These are phyloP conservation scores for Drosophila nigricruria DNA, from an alignment of 2,888 invertebrate species.

Conservation along the genomic window DNA sequence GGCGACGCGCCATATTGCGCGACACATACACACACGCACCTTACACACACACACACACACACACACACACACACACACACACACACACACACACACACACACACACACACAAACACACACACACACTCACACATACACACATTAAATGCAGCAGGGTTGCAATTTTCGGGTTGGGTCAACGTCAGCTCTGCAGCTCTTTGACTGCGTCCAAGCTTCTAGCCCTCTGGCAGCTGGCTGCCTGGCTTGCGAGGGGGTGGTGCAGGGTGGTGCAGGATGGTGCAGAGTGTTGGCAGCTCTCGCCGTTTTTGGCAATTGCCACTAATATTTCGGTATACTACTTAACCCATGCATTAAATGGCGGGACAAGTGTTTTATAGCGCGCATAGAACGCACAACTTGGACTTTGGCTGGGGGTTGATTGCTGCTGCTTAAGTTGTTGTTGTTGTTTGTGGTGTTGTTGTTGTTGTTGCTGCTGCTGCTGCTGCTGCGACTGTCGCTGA, in stretches of 20 bases:
- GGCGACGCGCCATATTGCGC: conserved; percentile 75
- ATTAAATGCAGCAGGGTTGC: conserved; percentile 71
- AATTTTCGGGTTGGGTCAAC: conserved; percentile 60
- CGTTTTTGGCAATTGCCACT: conserved; percentile 55
- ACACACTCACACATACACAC: conserved; percentile 25
- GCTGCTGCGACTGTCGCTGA: conserved; percentile 38
- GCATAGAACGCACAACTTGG: conserved; percentile 18
- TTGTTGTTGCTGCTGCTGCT: conserved; percentile 29
- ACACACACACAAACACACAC: conserved; percentile 22
- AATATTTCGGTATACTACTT: conserved; percentile 81
- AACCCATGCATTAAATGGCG: conserved; percentile 80
- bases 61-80: conserved; percentile 45
- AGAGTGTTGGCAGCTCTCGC: conserved; percentile 65
- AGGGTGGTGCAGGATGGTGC: conserved; percentile 4
- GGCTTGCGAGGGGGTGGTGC: conserved; percentile 1
- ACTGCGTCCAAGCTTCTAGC: conserved; percentile 33
- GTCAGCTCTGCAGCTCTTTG: conserved; percentile 35
- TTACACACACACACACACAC: conserved; percentile 26
- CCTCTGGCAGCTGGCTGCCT: background rate
- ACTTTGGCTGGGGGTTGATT: conserved; percentile 33
- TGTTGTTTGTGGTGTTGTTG: conserved; percentile 36
- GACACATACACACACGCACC: conserved; percentile 35
- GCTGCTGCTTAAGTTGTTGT: conserved; percentile 46
- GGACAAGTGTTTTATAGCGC: conserved; percentile 73
- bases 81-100: conserved; percentile 41